Percentiles rank a stretch among this genome's conserved stretches.
phyloP scores from a whole-genome alignment of 2,113 vertebrate species.

The Ictalurus furcatus region DNA sequence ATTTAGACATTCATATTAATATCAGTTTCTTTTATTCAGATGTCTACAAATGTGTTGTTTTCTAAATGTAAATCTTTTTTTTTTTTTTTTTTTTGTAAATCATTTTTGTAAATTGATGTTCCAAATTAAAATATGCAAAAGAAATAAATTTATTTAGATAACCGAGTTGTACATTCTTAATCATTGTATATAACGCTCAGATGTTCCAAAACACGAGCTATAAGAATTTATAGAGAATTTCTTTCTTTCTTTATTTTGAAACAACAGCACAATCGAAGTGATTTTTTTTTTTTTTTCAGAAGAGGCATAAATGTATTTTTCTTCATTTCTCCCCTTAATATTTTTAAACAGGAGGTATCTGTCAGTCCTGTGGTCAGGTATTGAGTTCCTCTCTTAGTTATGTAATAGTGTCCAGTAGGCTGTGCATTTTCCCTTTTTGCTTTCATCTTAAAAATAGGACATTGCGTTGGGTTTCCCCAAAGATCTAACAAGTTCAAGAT shows the following conservation, averaged over 20 bases:
- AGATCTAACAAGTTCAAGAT: not conserved
- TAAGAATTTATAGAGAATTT: no score
- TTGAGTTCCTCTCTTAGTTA: not conserved
- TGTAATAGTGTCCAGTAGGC: not conserved
- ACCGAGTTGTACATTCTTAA: not conserved
- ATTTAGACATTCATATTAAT: slow-evolving; percentile 48
- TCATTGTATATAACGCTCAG: not conserved
- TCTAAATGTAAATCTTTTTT: not conserved
- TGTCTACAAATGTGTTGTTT: not conserved
- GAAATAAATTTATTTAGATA: slow-evolving; percentile 39
- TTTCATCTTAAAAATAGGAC: not conserved
- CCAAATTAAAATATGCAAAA: slow-evolving; percentile 3
- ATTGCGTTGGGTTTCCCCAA: not conserved
- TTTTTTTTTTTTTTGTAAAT: slow-evolving; percentile 12
- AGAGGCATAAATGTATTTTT: no score
- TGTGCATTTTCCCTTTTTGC: not conserved
- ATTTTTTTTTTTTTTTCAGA: no score
- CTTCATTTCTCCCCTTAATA: no score
- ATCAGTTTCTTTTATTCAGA: not conserved
- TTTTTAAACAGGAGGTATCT: no score
- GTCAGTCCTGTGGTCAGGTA: not conserved
- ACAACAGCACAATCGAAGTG: no score
- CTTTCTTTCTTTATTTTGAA: no score
- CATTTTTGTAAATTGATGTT: not conserved
- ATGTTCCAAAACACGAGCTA: not conserved